These are phyloP conservation scores for Falco concolor DNA, from an alignment of 2,797 vertebrate species.

Conservation along the genomic window DNA sequence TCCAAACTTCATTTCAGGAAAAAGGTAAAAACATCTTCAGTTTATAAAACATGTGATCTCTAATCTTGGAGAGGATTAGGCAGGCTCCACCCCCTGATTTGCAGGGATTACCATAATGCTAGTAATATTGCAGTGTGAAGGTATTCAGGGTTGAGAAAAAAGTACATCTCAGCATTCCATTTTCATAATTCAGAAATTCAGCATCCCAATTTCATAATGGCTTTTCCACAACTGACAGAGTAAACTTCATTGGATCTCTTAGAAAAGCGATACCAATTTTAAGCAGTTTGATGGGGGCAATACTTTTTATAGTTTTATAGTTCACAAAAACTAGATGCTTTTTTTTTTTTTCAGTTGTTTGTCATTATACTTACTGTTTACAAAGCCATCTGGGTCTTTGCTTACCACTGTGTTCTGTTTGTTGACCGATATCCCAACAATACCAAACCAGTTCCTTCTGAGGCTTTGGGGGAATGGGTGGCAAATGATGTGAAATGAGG, in stretches of 20 bases:
- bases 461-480: not conserved
- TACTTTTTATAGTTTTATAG: not conserved
- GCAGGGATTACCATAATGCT: not conserved
- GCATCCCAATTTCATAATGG: not conserved
- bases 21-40: not conserved
- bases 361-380: not conserved
- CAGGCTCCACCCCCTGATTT: not conserved
- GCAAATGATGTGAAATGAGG: not conserved
- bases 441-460: not conserved
- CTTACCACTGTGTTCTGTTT: not conserved
- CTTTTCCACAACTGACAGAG: not conserved
- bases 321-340: not conserved
- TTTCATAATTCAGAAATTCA: not conserved
- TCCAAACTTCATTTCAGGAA: not conserved
- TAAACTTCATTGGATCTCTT: not conserved
- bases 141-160: not conserved
- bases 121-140: not conserved
- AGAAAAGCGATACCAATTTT: not conserved
- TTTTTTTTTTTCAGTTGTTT: not conserved
- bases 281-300: not conserved
- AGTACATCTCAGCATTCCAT: not conserved
- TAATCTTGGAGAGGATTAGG: not conserved
- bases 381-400: not conserved
- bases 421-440: not conserved
- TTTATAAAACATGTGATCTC: not conserved